Evolutionary conservation across 2,113 vertebrate genomes (phyloP).

Genomic region (Theristicus caerulescens): DNA sequence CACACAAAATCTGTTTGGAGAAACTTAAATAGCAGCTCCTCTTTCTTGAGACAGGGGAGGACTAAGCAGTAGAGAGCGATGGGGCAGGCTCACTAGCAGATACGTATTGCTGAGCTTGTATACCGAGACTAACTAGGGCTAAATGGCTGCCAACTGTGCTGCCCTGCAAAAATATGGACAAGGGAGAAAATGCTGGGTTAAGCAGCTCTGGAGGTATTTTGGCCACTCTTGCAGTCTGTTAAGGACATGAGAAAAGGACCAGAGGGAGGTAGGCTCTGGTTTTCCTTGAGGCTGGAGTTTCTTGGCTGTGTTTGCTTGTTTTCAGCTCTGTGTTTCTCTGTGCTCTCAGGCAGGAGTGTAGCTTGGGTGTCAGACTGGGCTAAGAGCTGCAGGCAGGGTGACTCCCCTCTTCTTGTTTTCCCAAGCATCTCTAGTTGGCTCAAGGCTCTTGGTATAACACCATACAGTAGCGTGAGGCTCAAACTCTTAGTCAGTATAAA

Average conservation of each 20-base stretch:
- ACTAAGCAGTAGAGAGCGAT: neutral
- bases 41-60: neutral
- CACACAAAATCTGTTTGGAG: neutral
- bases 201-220: neutral
- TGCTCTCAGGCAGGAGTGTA: accelerated
- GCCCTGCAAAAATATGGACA: neutral
- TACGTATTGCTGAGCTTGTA: neutral
- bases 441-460: neutral
- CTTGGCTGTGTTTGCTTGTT: neutral
- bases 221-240: neutral
- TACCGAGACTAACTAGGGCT: neutral
- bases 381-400: neutral
- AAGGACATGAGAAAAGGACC: neutral
- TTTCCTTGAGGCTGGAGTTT: neutral
- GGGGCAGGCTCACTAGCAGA: neutral
- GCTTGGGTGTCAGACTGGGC: neutral
- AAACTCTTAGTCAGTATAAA: neutral
- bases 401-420: neutral
- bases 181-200: neutral
- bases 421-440: neutral
- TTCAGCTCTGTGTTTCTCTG: neutral
- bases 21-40: neutral
- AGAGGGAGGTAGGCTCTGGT: neutral
- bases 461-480: neutral
- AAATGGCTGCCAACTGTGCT: neutral